Conservation (phyloP, 2,113 vertebrate species). For the Megaceryle torquata region DNA sequence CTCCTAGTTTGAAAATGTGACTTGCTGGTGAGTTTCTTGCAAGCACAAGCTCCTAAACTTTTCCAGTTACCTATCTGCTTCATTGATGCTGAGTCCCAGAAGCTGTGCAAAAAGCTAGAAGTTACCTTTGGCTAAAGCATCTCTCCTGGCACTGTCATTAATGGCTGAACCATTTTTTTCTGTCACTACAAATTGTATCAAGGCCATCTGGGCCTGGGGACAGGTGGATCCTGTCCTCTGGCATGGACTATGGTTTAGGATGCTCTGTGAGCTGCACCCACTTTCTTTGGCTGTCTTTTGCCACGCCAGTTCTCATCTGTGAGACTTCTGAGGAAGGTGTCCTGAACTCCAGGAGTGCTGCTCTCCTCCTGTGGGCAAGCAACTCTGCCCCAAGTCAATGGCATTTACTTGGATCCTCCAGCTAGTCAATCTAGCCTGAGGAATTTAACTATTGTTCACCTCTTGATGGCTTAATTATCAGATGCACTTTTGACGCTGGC, state of each 20-base stretch:
- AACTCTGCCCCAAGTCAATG: neutral
- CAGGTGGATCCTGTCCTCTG: neutral
- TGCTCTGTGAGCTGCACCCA: neutral
- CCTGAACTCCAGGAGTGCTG: neutral
- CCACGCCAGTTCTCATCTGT: neutral
- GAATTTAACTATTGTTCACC: constrained; percentile 26
- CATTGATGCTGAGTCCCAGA: neutral
- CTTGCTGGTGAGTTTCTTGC: neutral
- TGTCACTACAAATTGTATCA: neutral
- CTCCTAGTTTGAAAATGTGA: neutral
- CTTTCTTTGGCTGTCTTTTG: neutral
- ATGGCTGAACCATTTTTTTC: neutral
- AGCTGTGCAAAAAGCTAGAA: neutral
- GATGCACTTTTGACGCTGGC: constrained; percentile 12
- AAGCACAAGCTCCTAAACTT: neutral
- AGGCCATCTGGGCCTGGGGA: neutral
- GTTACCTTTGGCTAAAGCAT: neutral
- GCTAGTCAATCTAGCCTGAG: neutral
- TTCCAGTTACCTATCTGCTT: neutral
- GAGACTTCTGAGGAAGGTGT: neutral
- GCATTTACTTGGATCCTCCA: neutral
- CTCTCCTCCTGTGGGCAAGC: neutral
- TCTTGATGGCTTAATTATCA: neutral
- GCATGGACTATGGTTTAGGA: accelerated
- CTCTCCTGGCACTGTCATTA: neutral